Evolutionary conservation across 2,888 invertebrate species (phyloP), one percentile per base, ranked within the genome.

Genomic region (Tetranychus piercei): DNA sequence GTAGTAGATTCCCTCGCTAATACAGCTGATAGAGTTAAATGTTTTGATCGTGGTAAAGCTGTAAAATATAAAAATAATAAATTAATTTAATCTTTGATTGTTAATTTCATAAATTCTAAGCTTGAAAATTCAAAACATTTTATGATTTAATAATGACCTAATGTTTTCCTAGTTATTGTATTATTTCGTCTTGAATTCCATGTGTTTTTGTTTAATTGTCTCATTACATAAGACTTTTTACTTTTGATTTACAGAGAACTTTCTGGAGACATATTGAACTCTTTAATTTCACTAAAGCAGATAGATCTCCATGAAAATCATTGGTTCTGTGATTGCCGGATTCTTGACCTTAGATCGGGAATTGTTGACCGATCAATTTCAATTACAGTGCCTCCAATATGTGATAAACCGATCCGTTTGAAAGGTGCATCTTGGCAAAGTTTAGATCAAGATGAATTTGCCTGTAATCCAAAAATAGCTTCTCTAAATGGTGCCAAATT

Each of bases 311-410:
- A 76, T n/a, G 71, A 74, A 22, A 76, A 76, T 66, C 75, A 66
- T 9, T 76, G 76, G 92, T 87, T 88, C 77, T 93, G 92, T 81
- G 92, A 92, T 81, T 93, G 92, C 80, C 87, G 90, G 34, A 82
- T 92, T 76, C 85, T 91, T 73, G 88, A 89, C 76, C 87, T 91
- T 76, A 90, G 91, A 81, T 85, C 89, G 79, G 92, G 92, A 91
- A 83, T 92, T 77, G 87, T 88, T 73, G 87, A 88, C 80, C 87
- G 87, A 80, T 91, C 91, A 81, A 87, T 89, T 67, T 88, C 89
- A 3, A 87, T 88, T 79, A 86, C 88, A n/a, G 88, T 90, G 74
- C 87, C 90, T 7, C 92, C 92, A 0, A 83, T 87, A 43, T 93
- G 92, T 80, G 79, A 88, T 71, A 82, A 84, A 64, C 91, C 91